These are phyloP conservation scores for Myotis findleyi DNA, from an alignment of 2,797 vertebrate genomes.

Conservation along the genomic window DNA sequence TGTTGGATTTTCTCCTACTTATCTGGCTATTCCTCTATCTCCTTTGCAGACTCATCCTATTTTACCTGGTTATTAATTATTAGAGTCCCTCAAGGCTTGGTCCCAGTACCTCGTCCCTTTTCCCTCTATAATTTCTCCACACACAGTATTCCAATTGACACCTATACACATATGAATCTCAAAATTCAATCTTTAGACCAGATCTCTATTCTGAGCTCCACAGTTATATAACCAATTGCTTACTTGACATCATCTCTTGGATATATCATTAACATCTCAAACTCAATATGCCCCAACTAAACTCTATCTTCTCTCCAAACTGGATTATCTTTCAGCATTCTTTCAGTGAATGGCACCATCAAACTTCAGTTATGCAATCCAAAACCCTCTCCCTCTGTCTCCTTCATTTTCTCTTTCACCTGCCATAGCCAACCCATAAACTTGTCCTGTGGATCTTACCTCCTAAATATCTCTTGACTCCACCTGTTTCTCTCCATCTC, in stretches of 20 bases:
- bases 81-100: background rate
- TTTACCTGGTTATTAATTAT: background rate
- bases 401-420: background rate
- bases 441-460: background rate
- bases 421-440: background rate
- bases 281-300: conserved; percentile 7
- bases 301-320: conserved; percentile 36
- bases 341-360: background rate
- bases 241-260: conserved; percentile 7
- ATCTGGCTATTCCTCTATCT: background rate
- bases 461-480: conserved; percentile 10
- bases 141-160: background rate
- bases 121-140: background rate
- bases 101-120: background rate
- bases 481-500: background rate
- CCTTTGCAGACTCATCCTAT: background rate
- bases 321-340: background rate
- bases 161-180: background rate
- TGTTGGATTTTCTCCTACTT: background rate
- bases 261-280: conserved; percentile 36
- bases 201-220: conserved; percentile 35
- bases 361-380: conserved; percentile 10
- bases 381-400: background rate
- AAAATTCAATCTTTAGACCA: background rate
- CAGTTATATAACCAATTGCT: background rate